Conservation (phyloP, 2,113 vertebrate genomes). For the Petromus typicus region DNA sequence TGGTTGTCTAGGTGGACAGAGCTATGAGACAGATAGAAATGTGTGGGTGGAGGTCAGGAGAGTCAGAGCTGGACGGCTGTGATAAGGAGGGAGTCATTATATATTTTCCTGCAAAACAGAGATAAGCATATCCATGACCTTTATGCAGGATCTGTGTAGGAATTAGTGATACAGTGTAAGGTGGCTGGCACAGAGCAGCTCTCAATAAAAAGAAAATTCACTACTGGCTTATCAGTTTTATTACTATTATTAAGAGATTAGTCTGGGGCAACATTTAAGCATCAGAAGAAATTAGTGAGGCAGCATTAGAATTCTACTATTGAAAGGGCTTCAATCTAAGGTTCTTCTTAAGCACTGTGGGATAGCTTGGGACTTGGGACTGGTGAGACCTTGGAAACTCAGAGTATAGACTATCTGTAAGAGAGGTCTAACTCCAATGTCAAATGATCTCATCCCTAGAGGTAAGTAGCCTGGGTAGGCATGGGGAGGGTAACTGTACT, state of each 20-base stretch:
- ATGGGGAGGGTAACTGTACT: background rate
- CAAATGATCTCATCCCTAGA: slow-evolving; percentile 17
- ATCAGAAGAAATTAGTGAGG: background rate
- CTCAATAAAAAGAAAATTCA: slow-evolving; percentile 16
- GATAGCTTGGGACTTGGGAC: background rate
- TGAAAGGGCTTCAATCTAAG: background rate
- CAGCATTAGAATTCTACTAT: background rate
- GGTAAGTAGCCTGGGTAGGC: background rate
- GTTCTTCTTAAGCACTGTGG: background rate
- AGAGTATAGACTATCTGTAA: background rate
- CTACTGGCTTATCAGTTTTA: background rate
- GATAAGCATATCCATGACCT: background rate
- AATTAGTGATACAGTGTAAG: background rate
- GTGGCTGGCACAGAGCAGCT: background rate
- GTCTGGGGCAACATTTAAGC: background rate
- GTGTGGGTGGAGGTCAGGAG: background rate
- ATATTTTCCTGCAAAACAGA: slow-evolving; percentile 1
- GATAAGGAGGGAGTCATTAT: background rate
- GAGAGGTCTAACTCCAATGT: background rate
- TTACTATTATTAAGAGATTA: background rate
- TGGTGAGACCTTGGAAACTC: background rate
- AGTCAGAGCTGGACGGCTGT: background rate
- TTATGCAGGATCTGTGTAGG: background rate
- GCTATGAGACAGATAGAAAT: background rate
- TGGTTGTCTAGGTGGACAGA: no score